Percentiles rank a stretch among this genome's conserved stretches.
Evolutionary conservation across 2,888 invertebrate species (phyloP).

Genomic region (Lepetodrilus schrolli): DNA sequence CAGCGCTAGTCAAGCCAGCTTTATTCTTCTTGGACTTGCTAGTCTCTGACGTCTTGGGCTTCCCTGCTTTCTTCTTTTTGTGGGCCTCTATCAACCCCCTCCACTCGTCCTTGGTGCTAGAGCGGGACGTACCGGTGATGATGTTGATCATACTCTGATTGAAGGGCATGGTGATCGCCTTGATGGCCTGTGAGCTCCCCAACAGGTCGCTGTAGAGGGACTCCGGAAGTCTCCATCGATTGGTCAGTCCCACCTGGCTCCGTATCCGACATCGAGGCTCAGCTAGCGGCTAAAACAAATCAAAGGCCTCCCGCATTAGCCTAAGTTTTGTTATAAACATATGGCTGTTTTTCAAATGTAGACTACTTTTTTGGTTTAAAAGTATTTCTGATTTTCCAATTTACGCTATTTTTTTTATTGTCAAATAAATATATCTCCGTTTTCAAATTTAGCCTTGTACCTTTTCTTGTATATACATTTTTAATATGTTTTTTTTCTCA

Average conservation of each 20-base stretch:
- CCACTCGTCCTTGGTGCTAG: background rate
- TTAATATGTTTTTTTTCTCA: too few species aligned
- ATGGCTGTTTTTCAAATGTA: too few species aligned
- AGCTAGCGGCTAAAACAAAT: conserved; percentile 81
- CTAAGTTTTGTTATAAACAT: too few species aligned
- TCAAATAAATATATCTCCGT: too few species aligned
- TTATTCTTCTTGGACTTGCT: background rate
- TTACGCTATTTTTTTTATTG: too few species aligned
- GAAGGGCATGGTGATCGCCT: conserved; percentile 63
- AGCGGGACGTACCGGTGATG: conserved; percentile 58
- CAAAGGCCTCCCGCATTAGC: too few species aligned
- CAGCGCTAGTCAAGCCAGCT: background rate
- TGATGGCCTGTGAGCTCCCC: conserved; percentile 71
- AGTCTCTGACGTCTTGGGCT: background rate
- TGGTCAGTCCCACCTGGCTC: conserved; percentile 68
- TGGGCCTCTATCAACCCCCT: background rate
- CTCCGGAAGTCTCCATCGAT: conserved; percentile 72
- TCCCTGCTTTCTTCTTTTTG: background rate
- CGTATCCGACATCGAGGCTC: conserved; percentile 64
- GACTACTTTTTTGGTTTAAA: too few species aligned
- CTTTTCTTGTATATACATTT: too few species aligned
- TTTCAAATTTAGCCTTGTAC: too few species aligned
- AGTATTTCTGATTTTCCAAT: too few species aligned
- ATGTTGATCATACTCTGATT: conserved; percentile 63
- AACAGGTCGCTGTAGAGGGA: conserved; percentile 71